Percentiles rank a stretch among this genome's conserved stretches.
These are phyloP conservation scores for Phortica magna DNA, from an alignment of 2,888 invertebrate species.

Conservation along the genomic window DNA sequence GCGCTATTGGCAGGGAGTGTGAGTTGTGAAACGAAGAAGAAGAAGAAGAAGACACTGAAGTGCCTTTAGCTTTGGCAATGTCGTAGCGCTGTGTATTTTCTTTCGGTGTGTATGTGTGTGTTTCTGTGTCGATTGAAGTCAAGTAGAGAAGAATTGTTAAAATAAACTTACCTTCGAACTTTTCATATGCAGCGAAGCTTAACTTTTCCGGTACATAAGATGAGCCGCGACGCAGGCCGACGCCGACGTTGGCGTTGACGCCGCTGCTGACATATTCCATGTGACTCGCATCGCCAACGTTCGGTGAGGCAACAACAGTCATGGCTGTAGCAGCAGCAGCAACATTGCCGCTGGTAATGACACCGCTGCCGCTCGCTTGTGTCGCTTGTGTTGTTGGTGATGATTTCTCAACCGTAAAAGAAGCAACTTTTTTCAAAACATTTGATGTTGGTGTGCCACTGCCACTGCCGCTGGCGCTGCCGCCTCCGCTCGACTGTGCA, in stretches of 20 bases:
- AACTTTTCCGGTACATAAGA: conserved; percentile 91
- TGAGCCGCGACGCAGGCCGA: conserved; percentile 81
- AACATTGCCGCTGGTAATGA: conserved; percentile 46
- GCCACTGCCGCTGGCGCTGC: conserved; percentile 46
- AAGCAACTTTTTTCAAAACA: conserved; percentile 90
- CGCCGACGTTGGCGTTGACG: conserved; percentile 31
- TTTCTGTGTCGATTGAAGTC: not conserved
- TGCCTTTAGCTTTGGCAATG: conserved; percentile 4
- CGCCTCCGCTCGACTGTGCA: conserved; percentile 40
- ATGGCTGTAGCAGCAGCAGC: conserved; percentile 36
- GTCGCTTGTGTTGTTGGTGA: conserved; percentile 73
- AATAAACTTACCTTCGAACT: conserved; percentile 90
- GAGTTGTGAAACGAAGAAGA: not conserved
- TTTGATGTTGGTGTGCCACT: conserved; percentile 77
- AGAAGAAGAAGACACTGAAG: not conserved
- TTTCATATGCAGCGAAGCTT: conserved; percentile 91
- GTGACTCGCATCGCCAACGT: conserved; percentile 39
- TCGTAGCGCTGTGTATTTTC: not conserved
- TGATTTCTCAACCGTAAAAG: conserved; percentile 87
- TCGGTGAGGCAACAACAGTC: not conserved
- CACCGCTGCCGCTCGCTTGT: conserved; percentile 36
- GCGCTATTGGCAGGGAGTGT: not conserved
- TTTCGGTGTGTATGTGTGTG: not conserved
- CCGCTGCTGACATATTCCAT: conserved; percentile 42
- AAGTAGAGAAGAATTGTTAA: conserved; percentile 39